Evolutionary conservation across 2,888 invertebrate genomes (phyloP).

Genomic region (Lobophora halterata): DNA sequence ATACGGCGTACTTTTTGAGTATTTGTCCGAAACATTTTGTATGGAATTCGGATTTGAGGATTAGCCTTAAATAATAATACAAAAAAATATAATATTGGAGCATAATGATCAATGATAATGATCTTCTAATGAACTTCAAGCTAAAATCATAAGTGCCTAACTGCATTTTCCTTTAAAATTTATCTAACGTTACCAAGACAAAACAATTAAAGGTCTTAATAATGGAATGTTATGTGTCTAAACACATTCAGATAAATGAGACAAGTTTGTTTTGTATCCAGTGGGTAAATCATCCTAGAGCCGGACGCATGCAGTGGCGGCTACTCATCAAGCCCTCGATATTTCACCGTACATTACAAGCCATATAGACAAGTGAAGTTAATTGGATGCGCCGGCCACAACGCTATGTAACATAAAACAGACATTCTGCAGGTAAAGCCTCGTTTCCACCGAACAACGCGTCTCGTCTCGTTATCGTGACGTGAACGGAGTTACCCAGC

Average conservation of each 20-base stretch:
- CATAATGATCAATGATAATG: too few species aligned
- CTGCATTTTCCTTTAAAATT: too few species aligned
- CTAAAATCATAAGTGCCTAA: too few species aligned
- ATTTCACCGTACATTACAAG: slow-evolving; percentile 67
- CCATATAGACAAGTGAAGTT: slow-evolving; percentile 66
- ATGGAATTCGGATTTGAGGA: too few species aligned
- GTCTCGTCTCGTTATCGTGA: slow-evolving; percentile 25
- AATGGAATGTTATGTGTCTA: too few species aligned
- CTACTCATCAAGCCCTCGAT: slow-evolving; percentile 65
- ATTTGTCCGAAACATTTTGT: too few species aligned
- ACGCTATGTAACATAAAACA: slow-evolving; percentile 51
- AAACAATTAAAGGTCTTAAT: too few species aligned
- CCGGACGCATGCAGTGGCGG: slow-evolving; percentile 31
- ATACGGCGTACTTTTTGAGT: too few species aligned
- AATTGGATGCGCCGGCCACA: slow-evolving; percentile 69
- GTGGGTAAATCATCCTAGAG: slow-evolving; percentile 10
- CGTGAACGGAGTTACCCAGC: slow-evolving; percentile 19
- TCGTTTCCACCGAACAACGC: slow-evolving; percentile 19
- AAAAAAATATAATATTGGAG: too few species aligned
- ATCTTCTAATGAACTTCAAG: too few species aligned
- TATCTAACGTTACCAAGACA: too few species aligned
- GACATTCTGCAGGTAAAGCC: slow-evolving; percentile 25
- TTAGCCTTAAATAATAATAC: too few species aligned
- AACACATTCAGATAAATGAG: slow-evolving; percentile 3
- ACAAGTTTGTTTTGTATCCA: slow-evolving; percentile 9